Percentiles rank a stretch among this genome's conserved stretches.
Evolutionary conservation across 2,888 invertebrate genomes (phyloP).

Genomic region (Ypsolopha sequella): DNA sequence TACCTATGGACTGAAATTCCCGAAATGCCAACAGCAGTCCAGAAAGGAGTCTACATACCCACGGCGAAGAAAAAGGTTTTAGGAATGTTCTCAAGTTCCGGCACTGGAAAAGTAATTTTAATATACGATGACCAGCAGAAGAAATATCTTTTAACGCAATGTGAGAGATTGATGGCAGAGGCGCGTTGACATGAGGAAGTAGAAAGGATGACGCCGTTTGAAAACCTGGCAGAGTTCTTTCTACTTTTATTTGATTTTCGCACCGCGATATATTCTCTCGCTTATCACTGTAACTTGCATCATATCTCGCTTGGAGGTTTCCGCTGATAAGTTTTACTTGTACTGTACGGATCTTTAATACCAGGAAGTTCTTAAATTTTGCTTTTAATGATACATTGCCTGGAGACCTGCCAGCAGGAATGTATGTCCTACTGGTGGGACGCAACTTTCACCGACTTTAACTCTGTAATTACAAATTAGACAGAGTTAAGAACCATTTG

Average conservation of each 20-base stretch:
- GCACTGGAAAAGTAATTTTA: constrained; percentile 72
- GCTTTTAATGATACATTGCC: no score
- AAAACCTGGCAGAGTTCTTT: constrained; percentile 48
- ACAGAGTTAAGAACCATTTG: no score
- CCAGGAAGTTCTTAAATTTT: no score
- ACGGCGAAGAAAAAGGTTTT: constrained; percentile 72
- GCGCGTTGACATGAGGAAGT: constrained; percentile 57
- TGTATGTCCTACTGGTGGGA: no score
- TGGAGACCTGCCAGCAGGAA: no score
- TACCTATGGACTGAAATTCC: constrained; percentile 84
- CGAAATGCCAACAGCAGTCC: constrained; percentile 74
- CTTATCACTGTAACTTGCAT: constrained; percentile 57
- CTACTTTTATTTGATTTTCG: constrained; percentile 55
- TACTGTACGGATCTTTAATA: no score
- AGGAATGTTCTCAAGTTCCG: constrained; percentile 73
- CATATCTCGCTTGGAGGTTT: constrained; percentile 45
- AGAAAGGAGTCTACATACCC: constrained; percentile 78
- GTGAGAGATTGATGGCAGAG: constrained; percentile 44
- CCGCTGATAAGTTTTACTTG: constrained; percentile 18
- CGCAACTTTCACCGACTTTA: no score
- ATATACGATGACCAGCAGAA: constrained; percentile 58
- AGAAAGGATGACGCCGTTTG: constrained; percentile 39
- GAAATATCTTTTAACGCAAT: constrained; percentile 51
- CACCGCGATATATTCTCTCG: constrained; percentile 43
- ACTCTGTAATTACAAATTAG: no score